phyloP scores from a whole-genome alignment of 1,140 invertebrate species.

The Nylanderia fulva region DNA sequence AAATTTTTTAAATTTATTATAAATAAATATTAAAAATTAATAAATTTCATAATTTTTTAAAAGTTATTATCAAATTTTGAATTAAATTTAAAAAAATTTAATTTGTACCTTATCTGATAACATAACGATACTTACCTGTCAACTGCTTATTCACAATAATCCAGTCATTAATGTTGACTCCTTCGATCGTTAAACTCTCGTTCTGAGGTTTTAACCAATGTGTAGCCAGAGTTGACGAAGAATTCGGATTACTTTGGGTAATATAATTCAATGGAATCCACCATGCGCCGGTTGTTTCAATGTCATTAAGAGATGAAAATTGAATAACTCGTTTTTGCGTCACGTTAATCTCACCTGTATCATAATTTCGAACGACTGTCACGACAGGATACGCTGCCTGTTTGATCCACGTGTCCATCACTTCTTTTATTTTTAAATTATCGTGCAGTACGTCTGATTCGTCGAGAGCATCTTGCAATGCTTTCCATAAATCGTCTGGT shows the following conservation, averaged over 20 bases:
- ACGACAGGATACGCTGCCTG: constrained; percentile 90
- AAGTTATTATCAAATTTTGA: no score
- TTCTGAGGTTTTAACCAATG: constrained; percentile 79
- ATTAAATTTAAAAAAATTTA: no score
- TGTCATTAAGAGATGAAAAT: constrained; percentile 71
- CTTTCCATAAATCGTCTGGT: constrained; percentile 90
- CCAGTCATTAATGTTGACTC: constrained; percentile 83
- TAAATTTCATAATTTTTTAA: no score
- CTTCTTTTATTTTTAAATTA: constrained; percentile 81
- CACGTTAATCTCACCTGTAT: constrained; percentile 82
- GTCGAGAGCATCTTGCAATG: constrained; percentile 87
- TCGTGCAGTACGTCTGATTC: constrained; percentile 78
- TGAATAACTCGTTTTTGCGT: constrained; percentile 83
- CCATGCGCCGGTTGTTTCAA: neutral
- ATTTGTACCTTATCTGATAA: neutral
- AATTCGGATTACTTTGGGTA: constrained; percentile 78
- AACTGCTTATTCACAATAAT: constrained; percentile 86
- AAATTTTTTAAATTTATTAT: neutral
- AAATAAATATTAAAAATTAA: no score
- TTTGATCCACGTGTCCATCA: constrained; percentile 90
- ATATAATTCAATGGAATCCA: constrained; percentile 85
- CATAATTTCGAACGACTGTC: constrained; percentile 86
- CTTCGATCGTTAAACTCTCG: constrained; percentile 77
- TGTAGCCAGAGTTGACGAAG: constrained; percentile 82
- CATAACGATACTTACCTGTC: constrained; percentile 78